Base-by-base conservation (phyloP, 1,140 invertebrate genomes). In the Drosophila insularis region DNA sequence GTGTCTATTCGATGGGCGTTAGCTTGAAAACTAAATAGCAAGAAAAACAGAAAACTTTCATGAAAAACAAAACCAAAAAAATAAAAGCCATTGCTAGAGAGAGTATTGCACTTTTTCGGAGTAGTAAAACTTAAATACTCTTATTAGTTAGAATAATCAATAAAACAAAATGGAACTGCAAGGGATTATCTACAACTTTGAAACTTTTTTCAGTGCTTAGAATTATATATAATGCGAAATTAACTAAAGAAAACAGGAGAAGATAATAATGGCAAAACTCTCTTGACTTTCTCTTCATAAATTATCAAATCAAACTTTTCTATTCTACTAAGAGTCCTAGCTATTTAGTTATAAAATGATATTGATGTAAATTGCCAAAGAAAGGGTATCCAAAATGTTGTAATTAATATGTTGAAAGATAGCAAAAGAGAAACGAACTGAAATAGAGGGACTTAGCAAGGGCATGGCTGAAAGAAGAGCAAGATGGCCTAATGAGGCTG, bases 41-140 rank as follows among this genome's bases (percentile, higher is more conserved):
- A 62, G 60, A 62, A 65, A 79, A 62, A 78, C 50, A 63, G 60
- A 37, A 58, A 81, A 68, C 56, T 75, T 75, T 54, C 2, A 7
- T 37, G 39, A 17, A 68, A 61, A 63, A 58, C 58, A 4, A 54
- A 37, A 63, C 39, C 21, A 71, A 56, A n/a, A 65, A 19, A 1
- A 13, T 19, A 54, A 69, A 53, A 31, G 32, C 17, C 14, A 35
- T 37, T 27, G 4, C 5, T 40, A 62, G 35, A 17, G 5, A 0
- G 35, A 40, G 2, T 53, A 27, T 27, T 27, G 11, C 17, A 1
- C 17, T 21, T 10, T 50, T 21, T 21, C 8, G 21, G 8, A 4
- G 19, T 7, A 2, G 43, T 50, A 19, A 19, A 17, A 21, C 2
- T 50, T 50, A 50, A 11, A 50, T 50, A 50, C 43, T 50, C 43